phyloP scores from a whole-genome alignment of 1,140 invertebrate genomes.

The Amyelois transitella region DNA sequence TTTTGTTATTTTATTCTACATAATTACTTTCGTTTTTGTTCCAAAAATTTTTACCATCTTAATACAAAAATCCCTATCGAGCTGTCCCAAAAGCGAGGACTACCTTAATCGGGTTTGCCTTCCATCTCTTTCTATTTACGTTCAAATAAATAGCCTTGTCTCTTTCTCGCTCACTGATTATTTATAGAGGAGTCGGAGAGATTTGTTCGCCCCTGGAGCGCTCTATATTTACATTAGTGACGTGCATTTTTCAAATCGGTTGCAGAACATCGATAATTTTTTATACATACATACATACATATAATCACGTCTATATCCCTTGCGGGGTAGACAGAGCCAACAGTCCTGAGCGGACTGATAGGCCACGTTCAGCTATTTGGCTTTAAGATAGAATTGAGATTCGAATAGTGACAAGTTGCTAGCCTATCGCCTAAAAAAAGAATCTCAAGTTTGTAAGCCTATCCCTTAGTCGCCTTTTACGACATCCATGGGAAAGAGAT shows the following conservation, averaged over 20 bases:
- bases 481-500: too few relatives aligned
- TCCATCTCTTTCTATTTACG: slow-evolving; percentile 28
- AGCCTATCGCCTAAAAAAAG: too few relatives aligned
- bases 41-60: neutral
- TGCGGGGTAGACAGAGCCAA: too few relatives aligned
- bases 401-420: too few relatives aligned
- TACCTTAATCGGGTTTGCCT: slow-evolving; percentile 11
- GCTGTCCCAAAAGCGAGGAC: neutral
- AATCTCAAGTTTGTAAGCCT: too few relatives aligned
- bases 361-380: too few relatives aligned
- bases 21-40: neutral
- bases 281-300: too few relatives aligned
- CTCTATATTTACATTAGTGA: slow-evolving; percentile 51
- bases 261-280: neutral
- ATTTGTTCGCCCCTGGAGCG: slow-evolving; percentile 51
- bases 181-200: slow-evolving; percentile 50
- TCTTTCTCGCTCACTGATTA: slow-evolving; percentile 38
- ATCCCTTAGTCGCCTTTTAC: too few relatives aligned
- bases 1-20: neutral
- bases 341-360: too few relatives aligned
- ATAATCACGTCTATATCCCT: too few relatives aligned
- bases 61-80: neutral
- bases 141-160: slow-evolving; percentile 13
- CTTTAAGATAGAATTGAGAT: too few relatives aligned
- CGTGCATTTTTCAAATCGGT: slow-evolving; percentile 17